Base-by-base conservation (phyloP, 2,888 invertebrate species). In the Trichopoda pennipes region DNA sequence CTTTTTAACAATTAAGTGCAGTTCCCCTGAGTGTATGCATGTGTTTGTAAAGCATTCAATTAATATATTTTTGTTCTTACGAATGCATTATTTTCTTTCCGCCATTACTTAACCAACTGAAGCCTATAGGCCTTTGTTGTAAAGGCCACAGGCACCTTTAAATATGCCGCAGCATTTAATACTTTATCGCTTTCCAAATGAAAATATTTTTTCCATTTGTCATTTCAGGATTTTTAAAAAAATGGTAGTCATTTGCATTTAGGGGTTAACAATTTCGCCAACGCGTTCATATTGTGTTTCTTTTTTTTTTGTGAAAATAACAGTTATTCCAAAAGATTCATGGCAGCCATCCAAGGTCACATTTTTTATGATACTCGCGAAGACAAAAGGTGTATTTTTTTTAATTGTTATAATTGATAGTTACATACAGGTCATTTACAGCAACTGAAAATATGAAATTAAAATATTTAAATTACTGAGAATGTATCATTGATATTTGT, bases 251-350 rank as follows among this genome's bases (percentile, higher is more conserved):
- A 97, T 91, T 85, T 95, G 92, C 96, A 99, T 44, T 93, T 92
- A 28, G 96, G 88, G 0, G 98, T 96, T 8, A 99, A 87, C 1
- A 95, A n/a, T 95, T 92, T 94, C 95, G 42, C 99, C 99, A 12
- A 97, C 97, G 88, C 96, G 96, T 6, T 1, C 86, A 94, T 93
- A 87, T 97, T 97, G 86, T 98, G 97, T 0, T n/a, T n/a, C n/a
- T n/a, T n/a, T n/a, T n/a, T 98, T 98, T 88, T 98, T 98, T 91
- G 99, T 99, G 10, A 98, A 93, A 63, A 95, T 93, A 16, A 98
- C 94, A 63, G 98, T 90, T 23, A 94, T 92, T 0, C 97, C 97
- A 63, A 93, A 91, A 0, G 98, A 96, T 87, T 96, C 95, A 88
- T 98, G 98, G 42, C 93, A 90, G 87, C 95, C 94, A n/a, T 93